Percentiles rank a stretch among this genome's conserved stretches.
These are phyloP conservation scores for Pteria penguin DNA, from an alignment of 2,888 invertebrate species.

Conservation along the genomic window DNA sequence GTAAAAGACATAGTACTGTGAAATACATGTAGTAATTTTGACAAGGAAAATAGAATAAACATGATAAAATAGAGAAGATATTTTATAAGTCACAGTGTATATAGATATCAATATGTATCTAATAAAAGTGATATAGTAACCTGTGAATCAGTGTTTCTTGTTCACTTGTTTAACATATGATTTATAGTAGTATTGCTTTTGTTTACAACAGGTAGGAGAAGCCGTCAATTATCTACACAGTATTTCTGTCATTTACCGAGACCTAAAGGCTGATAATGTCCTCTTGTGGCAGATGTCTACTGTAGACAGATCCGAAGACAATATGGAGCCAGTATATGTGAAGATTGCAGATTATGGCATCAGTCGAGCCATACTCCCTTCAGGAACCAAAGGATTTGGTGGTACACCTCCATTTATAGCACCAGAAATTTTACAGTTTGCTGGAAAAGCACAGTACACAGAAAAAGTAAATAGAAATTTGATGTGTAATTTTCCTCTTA, in stretches of 20 bases:
- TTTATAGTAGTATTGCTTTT: no score
- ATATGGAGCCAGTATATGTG: conserved; percentile 81
- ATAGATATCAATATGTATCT: no score
- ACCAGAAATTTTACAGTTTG: conserved; percentile 98
- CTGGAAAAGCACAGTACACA: conserved; percentile 99
- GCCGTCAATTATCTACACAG: conserved; percentile 97
- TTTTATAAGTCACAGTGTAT: no score
- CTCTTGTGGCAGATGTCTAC: conserved; percentile 97
- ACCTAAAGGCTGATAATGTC: conserved; percentile 97
- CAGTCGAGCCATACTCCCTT: conserved; percentile 86
- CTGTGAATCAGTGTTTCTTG: no score
- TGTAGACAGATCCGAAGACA: conserved; percentile 84
- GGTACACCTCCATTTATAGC: conserved; percentile 99
- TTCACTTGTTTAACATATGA: no score
- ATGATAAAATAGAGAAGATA: no score
- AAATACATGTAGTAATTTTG: no score
- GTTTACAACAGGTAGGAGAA: conserved; percentile 86
- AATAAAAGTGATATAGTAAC: no score
- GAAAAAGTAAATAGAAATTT: conserved; percentile 86
- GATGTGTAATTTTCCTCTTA: no score
- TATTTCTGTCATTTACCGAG: conserved; percentile 93
- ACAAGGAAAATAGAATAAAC: no score
- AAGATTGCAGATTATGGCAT: conserved; percentile 97
- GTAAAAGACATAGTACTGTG: no score
- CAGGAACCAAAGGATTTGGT: conserved; percentile 95